Evolutionary conservation across 2,797 vertebrate genomes (phyloP), one percentile per base, ranked within the genome.

Genomic region (Onychomys torridus): DNA sequence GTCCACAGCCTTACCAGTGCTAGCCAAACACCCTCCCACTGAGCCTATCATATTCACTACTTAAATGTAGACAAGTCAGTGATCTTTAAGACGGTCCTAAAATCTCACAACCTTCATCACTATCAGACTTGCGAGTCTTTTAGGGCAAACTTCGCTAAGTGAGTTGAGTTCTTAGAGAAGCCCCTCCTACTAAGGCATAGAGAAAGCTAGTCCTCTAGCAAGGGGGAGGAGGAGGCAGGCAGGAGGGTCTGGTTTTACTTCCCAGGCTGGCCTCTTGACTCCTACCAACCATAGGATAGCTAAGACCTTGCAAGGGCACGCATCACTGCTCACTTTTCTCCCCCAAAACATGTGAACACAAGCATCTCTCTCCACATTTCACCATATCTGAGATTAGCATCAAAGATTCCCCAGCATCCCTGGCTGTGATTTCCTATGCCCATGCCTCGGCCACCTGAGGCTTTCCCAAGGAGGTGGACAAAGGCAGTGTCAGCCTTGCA

Each of bases 151-250:
- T 61, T 89, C 85, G 17, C n/a, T 81, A 93, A 79, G 0, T 46
- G 81, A 49, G 32, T 73, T 63, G 81, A 76, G 86, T 95, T 94
- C 81, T 61, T 94, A 78, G 65, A 71, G 27, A 86, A 57, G 37
- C 8, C 23, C 89, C 17, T 55, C n/a, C 46, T 82, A 2, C 13
- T 75, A 55, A 85, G 8, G 34, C 57, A 49, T 55, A 93, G 73
- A 43, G 43, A 78, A 78, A 16, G 46, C 19, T 25, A 81, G 37
- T 37, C 8, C 40, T 27, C 34, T 65, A 34, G 29, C 0, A 2
- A 75, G 4, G 8, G 12, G 57, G 13, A 69, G 9, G 10, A 12
- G 6, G 25, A 69, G 73, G 27, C 9, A 5, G 37, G 12, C 4
- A 25, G 4, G 27, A 29, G 65, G 49, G 59, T n/a, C 77, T 57